Base-by-base conservation (phyloP, 2,113 vertebrate species). In the Aspidoscelis tigris region DNA sequence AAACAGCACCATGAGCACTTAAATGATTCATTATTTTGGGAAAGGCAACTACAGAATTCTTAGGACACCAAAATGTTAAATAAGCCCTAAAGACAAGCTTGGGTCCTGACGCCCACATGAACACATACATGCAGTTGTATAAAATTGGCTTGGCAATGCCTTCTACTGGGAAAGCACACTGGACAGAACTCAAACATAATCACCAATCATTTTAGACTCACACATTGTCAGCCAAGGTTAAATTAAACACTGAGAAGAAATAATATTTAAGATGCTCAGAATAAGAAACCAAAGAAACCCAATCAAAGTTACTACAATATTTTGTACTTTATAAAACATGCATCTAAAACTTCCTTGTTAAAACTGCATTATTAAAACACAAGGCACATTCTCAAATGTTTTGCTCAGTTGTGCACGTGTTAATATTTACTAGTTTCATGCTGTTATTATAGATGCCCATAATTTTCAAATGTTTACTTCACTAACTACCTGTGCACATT, bases 401-500 rank as follows among this genome's bases (percentile, higher is more conserved):
- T 89, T 71, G 79, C 24, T 55, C 84, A 41, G 21, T 91, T 95
- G 95, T 95, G 95, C 95, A 88, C 11, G 77, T 76, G 78, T 95
- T 95, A 94, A 88, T 81, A 91, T 94, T 90, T 87, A 78, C 81
- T 87, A 89, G 53, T 80, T 90, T 85, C 95, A 96, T 95, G 94
- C 95, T 92, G 81, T 91, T 93, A 94, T 50, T 88, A 74, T 81
- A 91, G 93, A 73, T 88, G 87, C 72, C 89, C 90, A 93, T 87
- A 53, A 90, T 76, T 95, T 85, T 78, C 90, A 84, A 79, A 90
- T 89, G 87, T 53, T 85, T 50, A 91, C 83, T 93, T 91, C 88
- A 88, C 92, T 94, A 88, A 92, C 97, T 98, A 99, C 98, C 98
- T 98, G 97, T 87, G 97, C 95, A 96, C 98, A 97, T 95, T 96